Conservation (phyloP, 2,113 vertebrate species). For the Greenwoodochromis staneri region DNA sequence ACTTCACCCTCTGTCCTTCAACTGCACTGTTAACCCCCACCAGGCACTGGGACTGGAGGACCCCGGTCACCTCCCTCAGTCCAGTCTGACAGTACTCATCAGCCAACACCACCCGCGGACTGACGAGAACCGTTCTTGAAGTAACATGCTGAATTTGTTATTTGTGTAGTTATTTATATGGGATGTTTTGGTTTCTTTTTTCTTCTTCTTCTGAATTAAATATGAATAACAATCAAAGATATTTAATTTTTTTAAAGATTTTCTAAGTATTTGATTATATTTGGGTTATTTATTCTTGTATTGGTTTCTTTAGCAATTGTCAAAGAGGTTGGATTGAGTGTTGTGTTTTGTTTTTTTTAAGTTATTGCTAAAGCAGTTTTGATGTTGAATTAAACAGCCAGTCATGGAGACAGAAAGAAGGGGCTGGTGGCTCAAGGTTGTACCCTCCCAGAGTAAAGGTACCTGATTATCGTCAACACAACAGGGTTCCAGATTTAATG, state of each 20-base stretch:
- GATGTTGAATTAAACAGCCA: background rate
- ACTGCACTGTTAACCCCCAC: background rate
- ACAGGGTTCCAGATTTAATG: background rate
- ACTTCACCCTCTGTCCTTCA: constrained; percentile 11
- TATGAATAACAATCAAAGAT: constrained; percentile 57
- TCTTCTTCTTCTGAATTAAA: background rate
- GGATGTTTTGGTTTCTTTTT: background rate
- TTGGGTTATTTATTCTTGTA: constrained; percentile 63
- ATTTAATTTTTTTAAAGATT: constrained; percentile 60
- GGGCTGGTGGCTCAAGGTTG: background rate
- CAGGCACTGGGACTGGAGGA: background rate
- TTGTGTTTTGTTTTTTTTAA: background rate
- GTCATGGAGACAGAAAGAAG: background rate
- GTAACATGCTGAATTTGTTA: constrained; percentile 3
- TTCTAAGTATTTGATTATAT: constrained; percentile 55
- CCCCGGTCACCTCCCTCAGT: background rate
- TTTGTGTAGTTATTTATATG: constrained; percentile 54
- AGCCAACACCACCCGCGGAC: background rate
- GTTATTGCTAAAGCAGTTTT: constrained; percentile 28
- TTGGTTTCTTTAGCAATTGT: background rate
- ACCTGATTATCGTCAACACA: background rate
- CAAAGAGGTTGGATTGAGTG: constrained; percentile 12
- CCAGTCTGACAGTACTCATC: background rate
- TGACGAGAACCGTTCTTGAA: background rate
- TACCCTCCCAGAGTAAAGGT: background rate